phyloP scores from a whole-genome alignment of 1,140 invertebrate genomes.

The Brachionus calyciflorus region DNA sequence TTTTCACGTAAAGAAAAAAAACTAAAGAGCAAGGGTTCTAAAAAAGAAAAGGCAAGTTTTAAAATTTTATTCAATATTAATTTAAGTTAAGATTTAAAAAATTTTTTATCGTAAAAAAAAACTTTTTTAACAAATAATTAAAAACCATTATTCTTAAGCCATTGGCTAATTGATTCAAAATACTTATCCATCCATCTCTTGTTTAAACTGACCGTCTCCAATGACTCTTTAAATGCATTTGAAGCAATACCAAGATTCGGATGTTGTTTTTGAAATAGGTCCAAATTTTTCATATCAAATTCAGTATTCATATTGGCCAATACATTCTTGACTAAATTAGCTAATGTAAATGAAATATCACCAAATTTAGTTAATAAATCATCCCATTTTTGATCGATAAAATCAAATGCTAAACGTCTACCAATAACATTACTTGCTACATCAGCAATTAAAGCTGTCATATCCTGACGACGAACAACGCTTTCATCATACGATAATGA shows the following conservation, averaged over 20 bases:
- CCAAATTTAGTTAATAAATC: slow-evolving; percentile 33
- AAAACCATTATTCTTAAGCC: neutral
- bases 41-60: no score
- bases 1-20: no score
- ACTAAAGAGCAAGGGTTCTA: no score
- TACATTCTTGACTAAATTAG: slow-evolving; percentile 19
- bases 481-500: slow-evolving; percentile 8
- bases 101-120: no score
- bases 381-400: slow-evolving; percentile 40
- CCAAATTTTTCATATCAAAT: neutral
- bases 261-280: neutral
- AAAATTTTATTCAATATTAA: no score
- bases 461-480: slow-evolving; percentile 31
- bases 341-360: slow-evolving; percentile 39
- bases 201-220: slow-evolving; percentile 14
- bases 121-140: no score
- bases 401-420: slow-evolving; percentile 17
- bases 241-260: slow-evolving; percentile 9
- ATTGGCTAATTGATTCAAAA: neutral
- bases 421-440: slow-evolving; percentile 18
- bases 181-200: slow-evolving; percentile 35
- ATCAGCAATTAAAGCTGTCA: slow-evolving; percentile 17
- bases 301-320: slow-evolving; percentile 10
- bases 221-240: neutral
- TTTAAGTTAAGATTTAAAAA: no score